Percentiles rank a stretch among this genome's conserved stretches.
Conservation (phyloP, 2,888 invertebrate species). For the Monochamus alternatus region DNA sequence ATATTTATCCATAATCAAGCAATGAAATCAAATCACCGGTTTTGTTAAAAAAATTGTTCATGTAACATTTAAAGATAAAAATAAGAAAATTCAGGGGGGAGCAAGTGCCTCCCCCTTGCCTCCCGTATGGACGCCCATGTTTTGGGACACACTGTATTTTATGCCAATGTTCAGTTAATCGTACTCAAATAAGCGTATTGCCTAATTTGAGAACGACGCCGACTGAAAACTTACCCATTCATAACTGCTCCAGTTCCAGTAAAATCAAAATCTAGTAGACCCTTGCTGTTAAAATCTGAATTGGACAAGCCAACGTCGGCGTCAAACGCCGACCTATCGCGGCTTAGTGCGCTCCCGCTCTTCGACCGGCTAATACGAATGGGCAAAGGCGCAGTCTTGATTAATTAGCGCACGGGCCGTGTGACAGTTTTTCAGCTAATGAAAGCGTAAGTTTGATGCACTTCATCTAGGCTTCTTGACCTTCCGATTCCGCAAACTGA, state of each 20-base stretch:
- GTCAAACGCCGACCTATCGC: conserved; percentile 42
- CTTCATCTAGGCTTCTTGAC: conserved; percentile 10
- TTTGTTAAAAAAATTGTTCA: no score
- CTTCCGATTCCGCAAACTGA: conserved; percentile 16
- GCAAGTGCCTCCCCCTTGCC: no score
- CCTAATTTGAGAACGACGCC: conserved; percentile 13
- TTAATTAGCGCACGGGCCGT: conserved; percentile 42
- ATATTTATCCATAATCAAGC: no score
- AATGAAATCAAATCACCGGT: no score
- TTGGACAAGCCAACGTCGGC: conserved; percentile 45
- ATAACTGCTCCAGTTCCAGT: conserved; percentile 31
- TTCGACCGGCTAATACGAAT: conserved; percentile 56
- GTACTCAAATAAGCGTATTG: conserved; percentile 4
- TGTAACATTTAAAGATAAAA: no score
- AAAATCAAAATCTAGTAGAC: conserved; percentile 42
- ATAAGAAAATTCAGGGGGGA: no score
- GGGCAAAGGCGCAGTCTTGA: conserved; percentile 39
- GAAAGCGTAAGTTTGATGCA: conserved; percentile 14
- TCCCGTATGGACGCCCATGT: no score
- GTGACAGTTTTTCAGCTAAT: conserved; percentile 34
- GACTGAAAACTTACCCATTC: conserved; percentile 13
- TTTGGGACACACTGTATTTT: neutral
- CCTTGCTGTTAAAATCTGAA: conserved; percentile 41
- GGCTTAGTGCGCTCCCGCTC: conserved; percentile 59
- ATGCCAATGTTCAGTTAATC: conserved; percentile 4